Conservation (phyloP, 2,888 invertebrate species). For the Conistra vaccinii region DNA sequence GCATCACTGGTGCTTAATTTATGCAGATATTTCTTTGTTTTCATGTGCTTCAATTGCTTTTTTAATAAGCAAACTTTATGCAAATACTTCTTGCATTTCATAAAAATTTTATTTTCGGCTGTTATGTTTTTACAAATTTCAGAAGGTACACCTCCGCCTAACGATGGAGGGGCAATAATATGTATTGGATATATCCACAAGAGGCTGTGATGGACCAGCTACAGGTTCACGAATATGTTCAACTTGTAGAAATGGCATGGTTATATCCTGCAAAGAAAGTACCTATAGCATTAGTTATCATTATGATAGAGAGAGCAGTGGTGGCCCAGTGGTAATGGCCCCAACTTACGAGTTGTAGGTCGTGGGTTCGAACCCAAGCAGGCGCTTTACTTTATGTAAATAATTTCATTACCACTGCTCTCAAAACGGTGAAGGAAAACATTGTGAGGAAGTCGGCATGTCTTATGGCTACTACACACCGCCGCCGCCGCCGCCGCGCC, state of each 20-base stretch:
- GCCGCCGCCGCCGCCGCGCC: no score
- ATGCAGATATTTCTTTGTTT: slow-evolving; percentile 1
- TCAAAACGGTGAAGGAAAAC: no score
- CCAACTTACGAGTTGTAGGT: no score
- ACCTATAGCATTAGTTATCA: no score
- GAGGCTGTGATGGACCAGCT: slow-evolving; percentile 7
- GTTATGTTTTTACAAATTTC: not conserved
- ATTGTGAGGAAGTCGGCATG: no score
- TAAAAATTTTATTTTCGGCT: not conserved
- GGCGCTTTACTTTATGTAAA: no score
- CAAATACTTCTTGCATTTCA: slow-evolving; percentile 13
- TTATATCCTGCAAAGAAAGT: slow-evolving; percentile 1
- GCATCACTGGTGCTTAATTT: slow-evolving; percentile 1
- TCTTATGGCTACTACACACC: no score
- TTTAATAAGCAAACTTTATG: not conserved
- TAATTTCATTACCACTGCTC: no score
- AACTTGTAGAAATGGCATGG: not conserved
- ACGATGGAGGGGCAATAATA: not conserved
- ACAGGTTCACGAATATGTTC: not conserved
- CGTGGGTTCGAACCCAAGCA: no score
- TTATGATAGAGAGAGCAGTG: no score
- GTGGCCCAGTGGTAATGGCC: no score
- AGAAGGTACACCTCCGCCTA: not conserved
- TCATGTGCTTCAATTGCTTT: slow-evolving; percentile 3
- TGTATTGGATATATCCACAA: slow-evolving; percentile 12